Conservation (phyloP, 2,797 vertebrate genomes). For the Petrocephalus schoutedeni region DNA sequence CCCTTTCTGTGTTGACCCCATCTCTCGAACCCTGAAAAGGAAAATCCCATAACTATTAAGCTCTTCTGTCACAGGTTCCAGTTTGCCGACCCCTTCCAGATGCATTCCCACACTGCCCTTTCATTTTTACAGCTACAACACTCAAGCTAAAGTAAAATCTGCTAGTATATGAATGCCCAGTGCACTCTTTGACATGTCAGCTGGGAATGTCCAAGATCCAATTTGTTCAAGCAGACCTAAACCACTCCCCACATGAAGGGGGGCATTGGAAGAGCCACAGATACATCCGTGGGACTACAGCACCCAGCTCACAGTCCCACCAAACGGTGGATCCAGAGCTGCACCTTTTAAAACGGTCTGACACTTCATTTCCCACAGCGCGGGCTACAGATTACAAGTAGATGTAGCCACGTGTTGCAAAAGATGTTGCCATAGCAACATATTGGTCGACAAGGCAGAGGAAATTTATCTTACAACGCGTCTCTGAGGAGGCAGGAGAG, state of each 20-base stretch:
- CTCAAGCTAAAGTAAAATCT: background rate
- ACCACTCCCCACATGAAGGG: background rate
- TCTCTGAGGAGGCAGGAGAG: background rate
- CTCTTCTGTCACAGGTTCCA: background rate
- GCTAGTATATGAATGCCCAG: conserved; percentile 1
- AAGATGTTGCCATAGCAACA: conserved; percentile 59
- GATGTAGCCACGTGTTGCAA: conserved; percentile 40
- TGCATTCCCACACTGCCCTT: background rate
- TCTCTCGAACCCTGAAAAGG: background rate
- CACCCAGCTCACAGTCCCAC: background rate
- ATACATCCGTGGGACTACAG: background rate
- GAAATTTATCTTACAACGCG: background rate
- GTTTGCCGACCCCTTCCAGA: background rate
- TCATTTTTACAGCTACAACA: background rate
- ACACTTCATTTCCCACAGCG: conserved; percentile 40
- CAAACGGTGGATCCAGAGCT: background rate
- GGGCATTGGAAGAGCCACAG: background rate
- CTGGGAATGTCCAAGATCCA: conserved; percentile 1
- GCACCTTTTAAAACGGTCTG: conserved; percentile 33
- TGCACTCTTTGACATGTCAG: background rate
- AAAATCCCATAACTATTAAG: background rate
- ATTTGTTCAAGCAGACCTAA: background rate
- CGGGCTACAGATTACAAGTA: conserved; percentile 44
- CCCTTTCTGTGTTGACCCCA: background rate
- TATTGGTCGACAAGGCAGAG: conserved; percentile 34